These are phyloP conservation scores for Octomys mimax DNA, from an alignment of 2,797 vertebrate genomes.

Conservation along the genomic window DNA sequence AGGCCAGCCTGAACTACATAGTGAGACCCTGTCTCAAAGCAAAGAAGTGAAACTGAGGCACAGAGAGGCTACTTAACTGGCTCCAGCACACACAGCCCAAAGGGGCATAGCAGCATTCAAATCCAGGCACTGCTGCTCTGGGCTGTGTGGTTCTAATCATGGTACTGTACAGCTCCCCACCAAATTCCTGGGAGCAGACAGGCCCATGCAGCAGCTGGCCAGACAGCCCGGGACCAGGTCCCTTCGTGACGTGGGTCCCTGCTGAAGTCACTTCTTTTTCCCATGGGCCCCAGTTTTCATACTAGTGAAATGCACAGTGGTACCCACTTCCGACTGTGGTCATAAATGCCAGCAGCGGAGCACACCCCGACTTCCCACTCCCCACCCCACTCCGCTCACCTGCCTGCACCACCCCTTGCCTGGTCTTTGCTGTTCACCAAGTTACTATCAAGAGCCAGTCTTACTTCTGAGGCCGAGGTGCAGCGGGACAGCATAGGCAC, in stretches of 20 bases:
- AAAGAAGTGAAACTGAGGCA: background rate
- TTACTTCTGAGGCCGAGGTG: background rate
- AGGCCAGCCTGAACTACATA: background rate
- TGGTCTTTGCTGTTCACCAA: background rate
- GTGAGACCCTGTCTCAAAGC: background rate
- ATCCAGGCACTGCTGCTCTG: background rate
- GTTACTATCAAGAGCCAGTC: background rate
- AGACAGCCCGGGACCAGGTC: background rate
- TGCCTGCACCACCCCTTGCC: background rate
- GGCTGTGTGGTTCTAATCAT: background rate
- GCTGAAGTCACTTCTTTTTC: background rate
- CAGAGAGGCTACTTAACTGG: background rate
- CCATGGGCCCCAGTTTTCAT: background rate
- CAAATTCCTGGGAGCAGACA: background rate
- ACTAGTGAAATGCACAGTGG: background rate
- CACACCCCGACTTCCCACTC: background rate
- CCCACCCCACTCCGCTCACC: too few relatives aligned
- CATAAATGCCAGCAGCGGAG: background rate
- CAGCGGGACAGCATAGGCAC: too few relatives aligned
- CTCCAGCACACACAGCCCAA: too few relatives aligned
- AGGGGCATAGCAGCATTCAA: background rate
- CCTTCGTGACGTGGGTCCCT: accelerated
- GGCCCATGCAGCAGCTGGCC: accelerated
- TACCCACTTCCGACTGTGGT: background rate
- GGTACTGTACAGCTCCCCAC: accelerated